Evolutionary conservation across 1,140 invertebrate species (phyloP), one percentile per base, ranked within the genome.

Genomic region (Asobara japonica): DNA sequence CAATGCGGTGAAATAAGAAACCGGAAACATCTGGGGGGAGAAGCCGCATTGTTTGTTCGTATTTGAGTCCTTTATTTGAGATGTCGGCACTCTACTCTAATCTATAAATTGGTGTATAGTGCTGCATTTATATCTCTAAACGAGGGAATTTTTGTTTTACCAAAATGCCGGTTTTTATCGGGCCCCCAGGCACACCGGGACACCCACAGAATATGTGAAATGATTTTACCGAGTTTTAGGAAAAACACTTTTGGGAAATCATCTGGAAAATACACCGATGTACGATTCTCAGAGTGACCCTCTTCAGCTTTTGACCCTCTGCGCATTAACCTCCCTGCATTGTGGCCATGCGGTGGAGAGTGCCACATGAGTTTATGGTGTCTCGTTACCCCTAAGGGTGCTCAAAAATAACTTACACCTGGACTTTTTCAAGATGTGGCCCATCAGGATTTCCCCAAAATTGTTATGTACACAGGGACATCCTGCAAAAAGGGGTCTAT

Each of bases 1-100:
- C 77, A 83, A 86, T 81, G 81, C 79, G 76, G 77, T 84, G 85
- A 85, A 86, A 87, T 87, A 84, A 87, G 85, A 87, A 84, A 87
- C 85, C 85, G 85, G 85, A 87, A 86, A 83, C 84, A 87, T 87
- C 80, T 87, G 82, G 80, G 79, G 66, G 76, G 80, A n/a, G n/a
- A 82, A 86, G 83, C 81, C 78, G 79, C 82, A 86, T 87, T 87
- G 84, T 86, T 86, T 85, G 82, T 81, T 81, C 79, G 79, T 22
- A 56, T 56, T 56, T 25, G 51, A 71, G 73, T 74, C 77, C 72
- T 79, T 80, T 82, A 78, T 83, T 81, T 76, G 33, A 41, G 20
- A 18, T 25, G 25, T 30, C 33, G 33, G 62, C 27, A 22, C 60
- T 25, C 13, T 3, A 7, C 27, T 25, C 27, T 18, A 56, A 56